Base-by-base conservation (phyloP, 2,113 vertebrate genomes). In the Felis chaus region DNA sequence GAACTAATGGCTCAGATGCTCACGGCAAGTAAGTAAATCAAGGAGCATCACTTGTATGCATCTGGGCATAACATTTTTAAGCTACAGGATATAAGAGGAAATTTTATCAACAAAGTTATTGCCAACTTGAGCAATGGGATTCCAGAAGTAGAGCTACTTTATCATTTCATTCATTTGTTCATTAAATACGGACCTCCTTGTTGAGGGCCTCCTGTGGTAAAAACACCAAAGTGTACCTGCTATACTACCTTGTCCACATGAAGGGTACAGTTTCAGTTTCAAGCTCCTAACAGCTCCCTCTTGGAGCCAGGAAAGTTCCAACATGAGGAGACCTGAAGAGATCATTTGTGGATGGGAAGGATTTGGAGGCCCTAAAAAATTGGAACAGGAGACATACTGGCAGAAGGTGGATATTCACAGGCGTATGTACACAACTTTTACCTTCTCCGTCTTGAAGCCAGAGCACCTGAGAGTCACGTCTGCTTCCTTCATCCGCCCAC, bases 1-100 rank as follows among this genome's bases (percentile, higher is more conserved):
- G 93, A 97, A 87, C 73, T 82, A 74, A 96, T 89, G 88, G 92
- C 76, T 98, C 92, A 96, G 96, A 81, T 94, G 94, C 48, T 94
- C 63, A 31, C 0, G 69, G 97, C 57, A 90, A 92, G 11, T 92
- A 53, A 97, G 11, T 92, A 53, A 94, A 78, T 92, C 80, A 66
- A 78, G 48, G 4, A 82, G 48, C 57, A 93, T 88, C 74, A 48
- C 82, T 96, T 82, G 69, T 73, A 81, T n/a, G 68, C 57, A 76
- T 48, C 65, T 19, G 16, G 27, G 39, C 33, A 71, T 66, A 76
- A 76, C 36, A 91, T 29, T 94, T 92, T 78, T 87, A 68, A 89
- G 39, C 15, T 88, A 68, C 13, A 65, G 41, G 78, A 80, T 8
- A 23, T 15, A 84, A 45, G 12, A 86, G 55, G 27, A 85, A 48